phyloP scores from a whole-genome alignment of 2,113 vertebrate species.

The Rhizomys pruinosus region DNA sequence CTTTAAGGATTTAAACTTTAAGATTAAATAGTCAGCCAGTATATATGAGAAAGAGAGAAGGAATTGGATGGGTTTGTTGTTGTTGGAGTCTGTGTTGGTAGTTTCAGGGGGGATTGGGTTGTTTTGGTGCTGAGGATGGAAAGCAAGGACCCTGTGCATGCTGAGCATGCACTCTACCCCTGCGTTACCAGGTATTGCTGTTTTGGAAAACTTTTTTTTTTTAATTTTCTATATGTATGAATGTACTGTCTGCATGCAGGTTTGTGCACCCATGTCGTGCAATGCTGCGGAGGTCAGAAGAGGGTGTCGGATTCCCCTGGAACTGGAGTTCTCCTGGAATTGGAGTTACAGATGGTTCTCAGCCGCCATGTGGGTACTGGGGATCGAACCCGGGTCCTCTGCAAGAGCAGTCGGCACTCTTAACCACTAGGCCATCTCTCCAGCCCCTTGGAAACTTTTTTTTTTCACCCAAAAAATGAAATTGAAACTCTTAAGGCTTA shows the following conservation, averaged over 20 bases:
- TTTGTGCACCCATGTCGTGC: no score
- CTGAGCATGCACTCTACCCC: background rate
- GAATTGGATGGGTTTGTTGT: background rate
- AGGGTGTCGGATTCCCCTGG: no score
- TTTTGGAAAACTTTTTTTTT: conserved; percentile 60
- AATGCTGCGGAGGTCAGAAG: no score
- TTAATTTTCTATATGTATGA: no score
- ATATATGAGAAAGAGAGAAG: conserved; percentile 56
- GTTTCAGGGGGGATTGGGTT: background rate
- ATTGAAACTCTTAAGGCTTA: conserved; percentile 50
- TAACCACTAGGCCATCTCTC: no score
- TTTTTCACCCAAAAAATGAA: background rate
- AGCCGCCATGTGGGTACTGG: no score
- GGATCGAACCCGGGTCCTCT: no score
- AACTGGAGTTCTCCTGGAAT: no score
- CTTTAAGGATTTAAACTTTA: conserved; percentile 20
- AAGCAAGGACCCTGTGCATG: background rate
- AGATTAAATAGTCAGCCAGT: background rate
- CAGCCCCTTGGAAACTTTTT: no score
- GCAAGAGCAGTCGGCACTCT: no score
- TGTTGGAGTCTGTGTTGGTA: background rate
- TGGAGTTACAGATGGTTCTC: no score
- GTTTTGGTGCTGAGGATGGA: background rate
- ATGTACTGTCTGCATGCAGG: no score
- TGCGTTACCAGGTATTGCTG: background rate